Conservation (phyloP, 1,140 invertebrate genomes). For the Adoxophyes honmai region DNA sequence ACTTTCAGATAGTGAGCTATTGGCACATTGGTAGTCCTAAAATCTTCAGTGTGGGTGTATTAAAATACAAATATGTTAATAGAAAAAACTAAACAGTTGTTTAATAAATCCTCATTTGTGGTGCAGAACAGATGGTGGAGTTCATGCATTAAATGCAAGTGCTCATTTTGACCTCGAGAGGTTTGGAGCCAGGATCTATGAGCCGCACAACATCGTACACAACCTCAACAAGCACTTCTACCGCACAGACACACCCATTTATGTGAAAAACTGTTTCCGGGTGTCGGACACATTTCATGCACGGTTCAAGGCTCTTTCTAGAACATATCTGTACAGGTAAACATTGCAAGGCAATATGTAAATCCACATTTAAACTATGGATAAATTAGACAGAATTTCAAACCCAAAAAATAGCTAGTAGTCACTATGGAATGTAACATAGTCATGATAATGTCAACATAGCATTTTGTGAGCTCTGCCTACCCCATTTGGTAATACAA, state of each 20-base stretch:
- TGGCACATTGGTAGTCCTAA: too few relatives aligned
- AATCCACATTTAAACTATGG: too few relatives aligned
- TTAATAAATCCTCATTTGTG: slow-evolving; percentile 3
- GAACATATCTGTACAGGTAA: slow-evolving; percentile 84
- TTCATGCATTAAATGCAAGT: slow-evolving; percentile 82
- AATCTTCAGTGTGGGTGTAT: too few relatives aligned
- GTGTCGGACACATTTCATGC: slow-evolving; percentile 80
- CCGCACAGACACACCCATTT: slow-evolving; percentile 75
- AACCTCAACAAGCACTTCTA: slow-evolving; percentile 79
- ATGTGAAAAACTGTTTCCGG: slow-evolving; percentile 76
- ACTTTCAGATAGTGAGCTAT: too few relatives aligned
- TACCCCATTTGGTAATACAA: too few relatives aligned
- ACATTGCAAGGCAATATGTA: too few relatives aligned
- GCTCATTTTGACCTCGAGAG: slow-evolving; percentile 81
- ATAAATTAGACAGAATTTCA: too few relatives aligned
- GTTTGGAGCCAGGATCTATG: slow-evolving; percentile 63
- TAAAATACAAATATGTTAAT: too few relatives aligned
- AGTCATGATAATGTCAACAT: too few relatives aligned
- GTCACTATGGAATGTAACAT: too few relatives aligned
- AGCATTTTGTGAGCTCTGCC: too few relatives aligned
- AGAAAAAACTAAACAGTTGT: not conserved
- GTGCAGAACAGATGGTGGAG: slow-evolving; percentile 84
- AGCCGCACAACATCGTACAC: slow-evolving; percentile 59
- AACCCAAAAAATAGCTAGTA: too few relatives aligned
- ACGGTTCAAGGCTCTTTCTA: slow-evolving; percentile 76